These are phyloP conservation scores for Leucosticte australis DNA, from an alignment of 2,113 vertebrate genomes.

Conservation along the genomic window DNA sequence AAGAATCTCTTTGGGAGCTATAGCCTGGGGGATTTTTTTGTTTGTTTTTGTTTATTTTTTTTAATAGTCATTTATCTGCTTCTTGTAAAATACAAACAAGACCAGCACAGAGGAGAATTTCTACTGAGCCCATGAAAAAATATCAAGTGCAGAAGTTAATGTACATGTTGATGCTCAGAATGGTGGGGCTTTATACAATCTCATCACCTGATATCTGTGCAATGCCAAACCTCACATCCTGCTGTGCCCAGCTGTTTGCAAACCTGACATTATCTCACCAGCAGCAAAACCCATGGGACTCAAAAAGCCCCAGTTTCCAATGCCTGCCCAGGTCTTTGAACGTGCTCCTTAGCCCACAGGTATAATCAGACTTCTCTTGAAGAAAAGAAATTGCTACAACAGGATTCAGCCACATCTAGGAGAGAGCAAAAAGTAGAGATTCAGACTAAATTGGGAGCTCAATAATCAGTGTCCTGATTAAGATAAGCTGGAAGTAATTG, in stretches of 20 bases:
- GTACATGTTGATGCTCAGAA: background rate
- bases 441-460: background rate
- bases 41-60: background rate
- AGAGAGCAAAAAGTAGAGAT: background rate
- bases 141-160: background rate
- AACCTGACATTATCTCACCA: background rate
- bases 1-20: background rate
- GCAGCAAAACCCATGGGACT: background rate
- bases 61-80: background rate
- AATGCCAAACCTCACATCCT: background rate
- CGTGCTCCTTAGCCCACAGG: background rate
- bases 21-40: background rate
- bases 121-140: background rate
- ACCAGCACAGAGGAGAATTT: background rate
- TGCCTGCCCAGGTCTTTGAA: background rate
- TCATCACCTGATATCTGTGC: background rate
- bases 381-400: background rate
- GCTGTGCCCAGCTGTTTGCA: background rate
- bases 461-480: background rate
- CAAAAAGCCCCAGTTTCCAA: background rate
- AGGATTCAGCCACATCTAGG: background rate
- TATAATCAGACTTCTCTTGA: background rate
- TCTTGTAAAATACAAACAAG: background rate
- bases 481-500: background rate
- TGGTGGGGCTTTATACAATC: background rate